phyloP scores from a whole-genome alignment of 2,113 vertebrate species.

The Anolis carolinensis region DNA sequence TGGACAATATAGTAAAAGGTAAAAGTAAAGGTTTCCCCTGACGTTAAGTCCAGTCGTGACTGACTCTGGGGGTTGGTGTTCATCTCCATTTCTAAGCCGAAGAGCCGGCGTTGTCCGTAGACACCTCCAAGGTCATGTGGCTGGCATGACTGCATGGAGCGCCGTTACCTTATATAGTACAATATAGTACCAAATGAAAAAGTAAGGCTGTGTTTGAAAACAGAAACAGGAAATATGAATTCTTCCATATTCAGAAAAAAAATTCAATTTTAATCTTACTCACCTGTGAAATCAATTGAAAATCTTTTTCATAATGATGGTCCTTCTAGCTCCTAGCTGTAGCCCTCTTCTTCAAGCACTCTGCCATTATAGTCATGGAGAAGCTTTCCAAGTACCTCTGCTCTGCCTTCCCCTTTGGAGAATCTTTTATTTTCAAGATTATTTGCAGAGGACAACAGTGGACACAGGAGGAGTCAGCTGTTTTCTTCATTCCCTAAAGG shows the following conservation, averaged over 20 bases:
- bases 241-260: no score
- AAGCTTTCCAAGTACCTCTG: not conserved
- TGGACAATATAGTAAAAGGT: no score
- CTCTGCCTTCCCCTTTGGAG: not conserved
- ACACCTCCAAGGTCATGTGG: no score
- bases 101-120: no score
- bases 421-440: not conserved
- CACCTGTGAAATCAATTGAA: no score
- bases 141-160: no score
- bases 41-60: no score
- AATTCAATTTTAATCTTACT: not conserved
- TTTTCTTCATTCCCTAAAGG: not conserved
- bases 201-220: not conserved
- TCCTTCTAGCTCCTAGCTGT: not conserved
- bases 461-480: not conserved
- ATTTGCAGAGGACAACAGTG: not conserved
- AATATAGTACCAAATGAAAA: not conserved
- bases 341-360: not conserved
- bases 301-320: conserved; percentile 1
- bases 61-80: no score
- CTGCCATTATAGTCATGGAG: not conserved
- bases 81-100: no score
- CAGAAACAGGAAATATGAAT: not conserved
- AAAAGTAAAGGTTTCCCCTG: no score
- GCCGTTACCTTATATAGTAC: no score